phyloP scores from a whole-genome alignment of 2,113 vertebrate genomes.

The Dunckerocampus dactyliophorus region DNA sequence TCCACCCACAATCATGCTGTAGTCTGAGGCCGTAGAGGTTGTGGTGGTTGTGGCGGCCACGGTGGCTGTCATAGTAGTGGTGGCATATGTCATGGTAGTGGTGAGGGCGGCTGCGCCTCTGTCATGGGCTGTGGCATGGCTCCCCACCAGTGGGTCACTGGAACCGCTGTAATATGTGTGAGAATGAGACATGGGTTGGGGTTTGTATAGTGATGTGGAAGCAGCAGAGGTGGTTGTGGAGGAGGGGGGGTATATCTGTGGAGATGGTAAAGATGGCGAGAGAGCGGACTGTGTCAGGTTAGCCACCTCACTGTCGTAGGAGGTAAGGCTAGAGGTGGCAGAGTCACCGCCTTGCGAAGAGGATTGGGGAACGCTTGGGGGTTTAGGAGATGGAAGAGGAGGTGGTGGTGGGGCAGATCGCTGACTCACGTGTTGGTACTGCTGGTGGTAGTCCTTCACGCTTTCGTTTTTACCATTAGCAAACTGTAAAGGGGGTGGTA shows the following conservation, averaged over 20 bases:
- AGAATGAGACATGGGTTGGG: conserved; percentile 71
- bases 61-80: conserved; percentile 65
- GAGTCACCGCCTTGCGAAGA: conserved; percentile 80
- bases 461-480: conserved; percentile 80
- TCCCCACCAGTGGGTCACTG: conserved; percentile 31
- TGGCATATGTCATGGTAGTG: conserved; percentile 68
- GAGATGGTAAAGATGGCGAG: conserved; percentile 68
- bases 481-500: conserved; percentile 88
- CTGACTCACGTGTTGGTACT: conserved; percentile 41
- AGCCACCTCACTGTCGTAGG: conserved; percentile 90
- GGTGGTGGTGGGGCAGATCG: conserved; percentile 56
- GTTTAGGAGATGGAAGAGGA: conserved; percentile 39
- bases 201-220: conserved; percentile 57
- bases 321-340: conserved; percentile 86
- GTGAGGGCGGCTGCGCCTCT: conserved; percentile 62
- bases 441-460: conserved; percentile 50
- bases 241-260: conserved; percentile 62
- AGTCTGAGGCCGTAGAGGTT: conserved; percentile 58
- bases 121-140: conserved; percentile 54
- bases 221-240: conserved; percentile 44
- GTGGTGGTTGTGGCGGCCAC: conserved; percentile 55
- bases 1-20: conserved; percentile 37
- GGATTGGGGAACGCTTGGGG: conserved; percentile 40
- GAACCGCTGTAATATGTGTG: conserved; percentile 56
- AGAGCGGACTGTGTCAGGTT: conserved; percentile 82